Evolutionary conservation across 2,797 vertebrate species (phyloP), one percentile per base, ranked within the genome.

Genomic region (Denticeps clupeoides): DNA sequence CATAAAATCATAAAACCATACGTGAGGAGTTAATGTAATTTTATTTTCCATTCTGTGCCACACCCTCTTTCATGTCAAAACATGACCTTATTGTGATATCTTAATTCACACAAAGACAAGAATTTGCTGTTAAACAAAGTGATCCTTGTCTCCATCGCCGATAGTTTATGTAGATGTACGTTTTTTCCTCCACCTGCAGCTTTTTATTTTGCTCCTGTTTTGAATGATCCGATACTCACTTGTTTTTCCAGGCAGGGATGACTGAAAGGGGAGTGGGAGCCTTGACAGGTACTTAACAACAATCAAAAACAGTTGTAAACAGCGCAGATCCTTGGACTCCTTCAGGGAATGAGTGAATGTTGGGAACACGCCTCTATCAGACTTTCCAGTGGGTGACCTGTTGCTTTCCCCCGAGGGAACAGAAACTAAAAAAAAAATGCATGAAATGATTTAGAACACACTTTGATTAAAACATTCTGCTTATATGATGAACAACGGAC

Each of bases 301-400:
- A 73, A 80, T 80, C 68, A 79, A 73, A 79, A 69, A 73, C 72
- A 78, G 59, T 65, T 62, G 60, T 77, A 77, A 80, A 80, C 71
- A 77, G 53, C 63, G 58, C 49, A 45, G 51, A 57, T 64, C 58
- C 49, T 49, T 66, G 67, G 76, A 67, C 60, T 56, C 64, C 65
- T 64, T 45, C 16, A 58, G 68, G 69, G 70, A 77, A 67, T 59
- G 70, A 62, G 56, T 31, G 24, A 63, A 69, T 57, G 25, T 18
- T 47, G 33, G 35, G 64, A 67, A 60, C 63, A 70, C 58, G 73
- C 64, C 64, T 58, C 68, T 74, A 73, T 81, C 77, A 83, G 69
- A 71, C 69, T 77, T 80, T 79, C 74, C 75, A 72, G 56, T 74
- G 58, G 73, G 68, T 56, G 80, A 70, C 67, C 38, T 24, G 28